Base-by-base conservation (phyloP, 1,140 invertebrate genomes). In the Aphelenchoides avenae region DNA sequence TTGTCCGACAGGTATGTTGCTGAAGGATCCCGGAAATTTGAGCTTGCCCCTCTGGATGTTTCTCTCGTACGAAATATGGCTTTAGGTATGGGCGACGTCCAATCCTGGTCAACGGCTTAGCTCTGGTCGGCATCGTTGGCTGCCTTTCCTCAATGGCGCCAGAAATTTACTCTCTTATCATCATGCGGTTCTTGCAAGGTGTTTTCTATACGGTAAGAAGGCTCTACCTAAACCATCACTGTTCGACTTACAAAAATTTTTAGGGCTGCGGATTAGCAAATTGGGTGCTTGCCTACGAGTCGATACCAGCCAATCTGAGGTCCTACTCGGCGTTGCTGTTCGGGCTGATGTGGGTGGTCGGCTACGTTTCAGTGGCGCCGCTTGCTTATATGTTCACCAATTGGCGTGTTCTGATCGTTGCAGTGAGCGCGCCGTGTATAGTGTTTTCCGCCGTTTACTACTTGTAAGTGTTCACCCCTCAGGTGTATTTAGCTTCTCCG, bases 261-360 rank as follows among this genome's bases (percentile, higher is more conserved):
- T 15, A 71, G 68, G 71, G 71, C 15, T 37, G 43, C 26, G 53
- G 52, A 5, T 50, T 75, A 3, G 34, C 49, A 37, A 50, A 47
- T 27, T 73, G 69, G 69, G 68, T 75, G 9, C 31, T 72, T 9
- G 70, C 68, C 20, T 73, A 72, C 39, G 70, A 73, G 52, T 48
- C 51, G 33, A 62, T 64, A 9, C 54, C 73, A 4, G 41, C 53
- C n/a, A 27, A 22, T 26, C 39, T 73, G 18, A 61, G 71, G 4
- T 43, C 57, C 26, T 72, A 68, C 42, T 64, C 65, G 18, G 59
- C 71, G 9, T 37, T 74, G 30, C 18, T 71, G 29, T 73, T 68
- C 41, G 71, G 71, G 15, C 24, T 61, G 9, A 47, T 52, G 34
- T 74, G 71, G 71, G 70, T 76, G 7, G 27, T 62, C 31, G 71